phyloP scores from a whole-genome alignment of 2,797 vertebrate species.

The Myiothlypis chrysogaster region DNA sequence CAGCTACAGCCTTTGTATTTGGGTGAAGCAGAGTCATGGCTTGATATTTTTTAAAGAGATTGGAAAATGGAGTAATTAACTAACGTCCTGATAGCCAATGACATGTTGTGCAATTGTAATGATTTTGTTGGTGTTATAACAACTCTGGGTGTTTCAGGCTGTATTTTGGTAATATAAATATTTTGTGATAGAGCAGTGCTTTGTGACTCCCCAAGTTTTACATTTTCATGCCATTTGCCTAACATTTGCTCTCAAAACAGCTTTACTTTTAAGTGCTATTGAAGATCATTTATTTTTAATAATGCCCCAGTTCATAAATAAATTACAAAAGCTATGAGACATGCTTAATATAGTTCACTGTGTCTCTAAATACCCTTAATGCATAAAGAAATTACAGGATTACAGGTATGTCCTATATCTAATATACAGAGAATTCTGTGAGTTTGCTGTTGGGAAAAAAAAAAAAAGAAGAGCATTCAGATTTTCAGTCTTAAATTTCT shows the following conservation, averaged over 20 bases:
- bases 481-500: background rate
- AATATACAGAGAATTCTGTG: background rate
- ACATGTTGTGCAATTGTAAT: background rate
- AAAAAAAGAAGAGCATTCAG: background rate
- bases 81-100: background rate
- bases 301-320: constrained; percentile 69
- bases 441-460: background rate
- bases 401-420: background rate
- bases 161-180: constrained; percentile 36
- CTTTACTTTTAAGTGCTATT: constrained; percentile 69
- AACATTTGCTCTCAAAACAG: constrained; percentile 71
- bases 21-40: background rate
- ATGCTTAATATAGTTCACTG: constrained; percentile 45
- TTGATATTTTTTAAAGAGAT: background rate
- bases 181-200: constrained; percentile 50
- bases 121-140: constrained; percentile 21
- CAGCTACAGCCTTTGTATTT: background rate
- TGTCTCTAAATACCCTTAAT: constrained; percentile 60
- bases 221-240: constrained; percentile 67
- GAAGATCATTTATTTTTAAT: constrained; percentile 75
- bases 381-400: constrained; percentile 6
- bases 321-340: constrained; percentile 65
- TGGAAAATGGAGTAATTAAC: background rate
- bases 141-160: constrained; percentile 27
- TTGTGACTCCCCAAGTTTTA: constrained; percentile 57